Evolutionary conservation across 2,888 invertebrate species (phyloP).

Genomic region (Cremastinae sp.): DNA sequence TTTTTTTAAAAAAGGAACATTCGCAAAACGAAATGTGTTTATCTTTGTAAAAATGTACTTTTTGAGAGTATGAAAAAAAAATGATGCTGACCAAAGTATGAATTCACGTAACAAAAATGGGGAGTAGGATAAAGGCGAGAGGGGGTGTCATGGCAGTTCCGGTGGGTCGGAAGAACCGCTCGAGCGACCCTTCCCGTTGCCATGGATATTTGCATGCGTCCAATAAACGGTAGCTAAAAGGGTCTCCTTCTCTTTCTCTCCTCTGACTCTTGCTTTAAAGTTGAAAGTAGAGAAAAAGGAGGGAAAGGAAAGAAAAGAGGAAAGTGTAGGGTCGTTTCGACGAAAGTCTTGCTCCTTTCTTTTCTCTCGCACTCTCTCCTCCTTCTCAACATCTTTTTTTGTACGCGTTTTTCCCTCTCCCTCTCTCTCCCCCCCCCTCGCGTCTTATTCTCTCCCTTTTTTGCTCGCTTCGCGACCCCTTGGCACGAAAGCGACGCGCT

Average conservation of each 20-base stretch:
- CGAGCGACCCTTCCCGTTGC: conserved; percentile 69
- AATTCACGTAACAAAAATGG: conserved; percentile 15
- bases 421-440: conserved; percentile 34
- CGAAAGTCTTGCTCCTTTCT: conserved; percentile 44
- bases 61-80: no score
- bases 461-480: conserved; percentile 46
- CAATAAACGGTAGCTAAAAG: conserved; percentile 80
- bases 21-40: no score
- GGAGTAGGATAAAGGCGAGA: conserved; percentile 52
- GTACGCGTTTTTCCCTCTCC: conserved; percentile 22
- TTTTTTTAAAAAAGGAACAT: no score
- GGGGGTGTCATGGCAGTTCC: conserved; percentile 46
- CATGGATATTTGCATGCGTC: conserved; percentile 81
- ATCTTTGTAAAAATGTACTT: no score
- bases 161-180: conserved; percentile 30
- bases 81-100: no score
- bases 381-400: conserved; percentile 10
- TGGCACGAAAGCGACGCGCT: conserved; percentile 31
- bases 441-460: conserved; percentile 40
- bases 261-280: conserved; percentile 75
- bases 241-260: conserved; percentile 66
- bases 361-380: conserved; percentile 6
- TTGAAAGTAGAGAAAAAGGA: conserved; percentile 69
- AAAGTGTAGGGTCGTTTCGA: conserved; percentile 74
- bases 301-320: conserved; percentile 69